Evolutionary conservation across 2,888 invertebrate species (phyloP), one percentile per base, ranked within the genome.

Genomic region (Microdon myrmicae): DNA sequence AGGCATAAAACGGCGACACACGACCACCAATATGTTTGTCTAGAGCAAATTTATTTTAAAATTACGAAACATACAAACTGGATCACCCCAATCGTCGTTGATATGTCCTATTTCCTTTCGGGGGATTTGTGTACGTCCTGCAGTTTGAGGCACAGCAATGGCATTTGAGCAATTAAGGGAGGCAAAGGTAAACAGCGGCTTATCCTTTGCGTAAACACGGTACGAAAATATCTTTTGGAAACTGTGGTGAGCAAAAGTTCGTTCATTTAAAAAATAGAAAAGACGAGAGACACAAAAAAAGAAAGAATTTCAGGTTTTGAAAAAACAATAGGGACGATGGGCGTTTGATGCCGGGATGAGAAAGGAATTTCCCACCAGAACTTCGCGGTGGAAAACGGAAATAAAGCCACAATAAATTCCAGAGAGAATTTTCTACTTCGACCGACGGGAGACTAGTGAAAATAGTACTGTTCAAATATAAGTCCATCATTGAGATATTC

Each of bases 1-100:
- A n/a, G n/a, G n/a, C 73, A 68, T 69, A 70, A 70, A 69, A 58
- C 70, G 70, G 74, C 45, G 60, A n/a, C 55, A 74, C 73, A 73
- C 69, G 56, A 59, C 48, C 66, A 67, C 67, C 43, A 56, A 43
- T 45, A 3, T 9, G 4, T 22, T 9, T 12, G 29, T 34, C 58
- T 53, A 58, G 34, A 58, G 44, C 58, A 64, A 64, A 64, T 64
- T 64, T 64, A 64, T 64, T 64, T 64, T 58, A 64, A 51, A 64
- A 39, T 55, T 53, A 37, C 51, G 53, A 60, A 55, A 64, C 10
- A 23, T 28, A 16, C 14, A 43, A n/a, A 29, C 23, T 16, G 4
- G 13, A n/a, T 7, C 3, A 12, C 19, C n/a, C 8, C 3, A 20
- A n/a, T 12, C 7, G 20, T 26, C 4, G 6, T 19, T 44, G 23